These are phyloP conservation scores for Zaprionus lineosus DNA, from an alignment of 2,888 invertebrate species.

Conservation along the genomic window DNA sequence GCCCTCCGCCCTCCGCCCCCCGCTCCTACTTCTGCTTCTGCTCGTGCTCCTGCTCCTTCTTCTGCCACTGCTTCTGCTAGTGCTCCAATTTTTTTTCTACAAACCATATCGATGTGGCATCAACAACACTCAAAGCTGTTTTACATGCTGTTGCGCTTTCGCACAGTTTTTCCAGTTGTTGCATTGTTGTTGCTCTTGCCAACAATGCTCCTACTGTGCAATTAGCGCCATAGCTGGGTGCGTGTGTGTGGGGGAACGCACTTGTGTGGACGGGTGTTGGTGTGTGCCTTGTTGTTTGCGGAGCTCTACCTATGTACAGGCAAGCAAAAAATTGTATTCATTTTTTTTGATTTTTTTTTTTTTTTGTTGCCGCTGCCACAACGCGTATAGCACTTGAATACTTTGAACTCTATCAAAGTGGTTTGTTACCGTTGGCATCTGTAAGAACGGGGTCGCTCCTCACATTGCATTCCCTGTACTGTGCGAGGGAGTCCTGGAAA, in stretches of 20 bases:
- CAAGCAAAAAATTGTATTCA: conserved; percentile 15
- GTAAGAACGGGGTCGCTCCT: no score
- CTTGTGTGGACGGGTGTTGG: conserved; percentile 15
- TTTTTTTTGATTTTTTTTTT: conserved; percentile 7
- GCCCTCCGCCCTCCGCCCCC: no score
- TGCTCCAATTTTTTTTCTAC: neutral
- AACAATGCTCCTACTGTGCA: conserved; percentile 61
- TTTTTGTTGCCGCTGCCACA: conserved; percentile 30
- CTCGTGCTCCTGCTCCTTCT: no score
- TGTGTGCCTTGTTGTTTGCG: conserved; percentile 32
- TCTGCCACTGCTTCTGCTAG: neutral
- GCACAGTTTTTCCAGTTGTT: conserved; percentile 51
- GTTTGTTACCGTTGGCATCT: conserved; percentile 58
- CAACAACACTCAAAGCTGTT: conserved; percentile 51
- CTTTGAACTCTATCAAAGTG: conserved; percentile 72
- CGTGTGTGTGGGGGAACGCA: conserved; percentile 17
- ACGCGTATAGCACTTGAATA: conserved; percentile 53
- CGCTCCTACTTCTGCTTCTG: neutral
- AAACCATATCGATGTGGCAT: conserved; percentile 23
- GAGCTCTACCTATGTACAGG: conserved; percentile 10
- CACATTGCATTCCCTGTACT: no score
- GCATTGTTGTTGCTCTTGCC: conserved; percentile 28
- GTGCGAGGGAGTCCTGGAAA: no score
- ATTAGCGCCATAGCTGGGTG: conserved; percentile 56
- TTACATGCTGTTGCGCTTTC: conserved; percentile 68